phyloP scores from a whole-genome alignment of 2,888 invertebrate species.

The Sericinus montela region DNA sequence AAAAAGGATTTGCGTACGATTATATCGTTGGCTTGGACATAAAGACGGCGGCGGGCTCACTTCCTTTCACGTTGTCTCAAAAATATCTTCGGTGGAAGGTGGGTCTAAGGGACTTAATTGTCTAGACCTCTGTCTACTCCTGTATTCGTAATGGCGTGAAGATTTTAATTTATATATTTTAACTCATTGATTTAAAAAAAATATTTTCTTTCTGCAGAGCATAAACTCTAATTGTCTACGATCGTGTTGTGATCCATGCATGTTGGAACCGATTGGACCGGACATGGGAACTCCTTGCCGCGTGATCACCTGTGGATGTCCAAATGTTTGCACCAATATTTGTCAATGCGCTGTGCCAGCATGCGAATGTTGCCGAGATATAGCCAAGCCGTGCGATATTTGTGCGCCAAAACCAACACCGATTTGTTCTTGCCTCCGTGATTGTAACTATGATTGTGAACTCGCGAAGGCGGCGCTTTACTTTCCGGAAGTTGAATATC shows the following conservation, averaged over 20 bases:
- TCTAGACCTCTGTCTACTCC: no score
- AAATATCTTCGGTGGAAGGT: no score
- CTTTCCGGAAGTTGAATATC: slow-evolving; percentile 17
- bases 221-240: background rate
- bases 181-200: no score
- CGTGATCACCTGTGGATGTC: background rate
- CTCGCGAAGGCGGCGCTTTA: background rate
- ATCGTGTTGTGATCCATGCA: slow-evolving; percentile 3
- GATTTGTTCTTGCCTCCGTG: background rate
- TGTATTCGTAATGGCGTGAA: no score
- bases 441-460: background rate
- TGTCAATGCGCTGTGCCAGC: slow-evolving; percentile 4
- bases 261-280: slow-evolving; percentile 14
- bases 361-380: slow-evolving; percentile 2
- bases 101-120: no score
- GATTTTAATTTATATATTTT: no score
- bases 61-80: no score
- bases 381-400: background rate
- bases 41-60: no score
- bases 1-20: no score
- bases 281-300: slow-evolving; percentile 7
- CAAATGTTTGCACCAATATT: slow-evolving; percentile 8
- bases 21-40: no score
- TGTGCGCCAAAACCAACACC: background rate
- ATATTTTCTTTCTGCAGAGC: background rate